These are phyloP conservation scores for Myopa testacea DNA, from an alignment of 2,888 invertebrate species.

Conservation along the genomic window DNA sequence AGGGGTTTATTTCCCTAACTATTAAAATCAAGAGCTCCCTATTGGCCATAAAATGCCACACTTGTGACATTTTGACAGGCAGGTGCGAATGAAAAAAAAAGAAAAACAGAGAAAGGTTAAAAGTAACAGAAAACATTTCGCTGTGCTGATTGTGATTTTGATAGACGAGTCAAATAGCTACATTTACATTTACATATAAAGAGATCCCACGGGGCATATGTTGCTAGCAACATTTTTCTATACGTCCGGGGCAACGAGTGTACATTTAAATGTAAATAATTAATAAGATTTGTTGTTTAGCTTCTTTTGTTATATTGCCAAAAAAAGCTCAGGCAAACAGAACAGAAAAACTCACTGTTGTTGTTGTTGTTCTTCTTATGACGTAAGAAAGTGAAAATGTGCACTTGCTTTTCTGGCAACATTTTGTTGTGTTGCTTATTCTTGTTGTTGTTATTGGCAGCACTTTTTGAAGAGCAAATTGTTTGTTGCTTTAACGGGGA, in stretches of 20 bases:
- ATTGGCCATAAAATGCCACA: neutral
- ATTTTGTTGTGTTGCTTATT: neutral
- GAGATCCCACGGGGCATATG: too few species aligned
- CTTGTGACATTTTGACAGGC: neutral
- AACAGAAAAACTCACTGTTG: too few species aligned
- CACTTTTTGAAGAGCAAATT: too few species aligned
- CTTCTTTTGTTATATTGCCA: neutral
- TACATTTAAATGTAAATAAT: too few species aligned
- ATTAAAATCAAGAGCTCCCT: constrained; percentile 14
- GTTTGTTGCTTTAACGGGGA: too few species aligned
- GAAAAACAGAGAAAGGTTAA: neutral
- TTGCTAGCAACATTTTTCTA: neutral
- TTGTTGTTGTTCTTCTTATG: neutral
- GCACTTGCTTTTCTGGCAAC: neutral
- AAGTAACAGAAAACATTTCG: neutral
- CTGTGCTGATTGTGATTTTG: too few species aligned
- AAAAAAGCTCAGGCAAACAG: too few species aligned
- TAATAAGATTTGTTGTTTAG: neutral
- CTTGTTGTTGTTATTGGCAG: neutral
- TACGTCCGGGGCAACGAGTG: neutral
- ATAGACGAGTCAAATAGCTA: neutral
- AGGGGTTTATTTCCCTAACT: neutral
- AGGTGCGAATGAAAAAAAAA: neutral
- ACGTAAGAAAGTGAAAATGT: constrained; percentile 15
- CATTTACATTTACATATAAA: neutral